Evolutionary conservation across 1,140 invertebrate species (phyloP).

Genomic region (Ylistrum balloti): DNA sequence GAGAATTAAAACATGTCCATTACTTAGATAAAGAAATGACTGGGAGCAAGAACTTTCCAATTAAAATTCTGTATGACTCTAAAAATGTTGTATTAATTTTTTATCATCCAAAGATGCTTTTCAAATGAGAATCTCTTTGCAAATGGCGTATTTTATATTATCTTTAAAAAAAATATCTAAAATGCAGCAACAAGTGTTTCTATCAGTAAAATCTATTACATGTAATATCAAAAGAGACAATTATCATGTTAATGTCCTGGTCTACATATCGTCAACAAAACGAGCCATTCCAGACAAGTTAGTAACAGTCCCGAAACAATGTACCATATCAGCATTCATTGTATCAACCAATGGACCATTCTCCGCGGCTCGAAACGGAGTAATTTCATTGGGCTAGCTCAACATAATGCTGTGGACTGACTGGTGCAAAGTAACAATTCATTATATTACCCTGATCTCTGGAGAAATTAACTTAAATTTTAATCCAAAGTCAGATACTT

Average conservation of each 20-base stretch:
- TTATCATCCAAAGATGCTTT: no score
- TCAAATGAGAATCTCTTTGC: no score
- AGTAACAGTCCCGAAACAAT: neutral
- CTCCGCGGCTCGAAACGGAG: neutral
- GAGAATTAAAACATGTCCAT: no score
- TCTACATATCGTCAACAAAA: neutral
- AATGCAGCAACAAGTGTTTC: no score
- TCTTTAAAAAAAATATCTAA: no score
- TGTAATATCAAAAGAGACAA: neutral
- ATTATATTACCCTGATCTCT: neutral
- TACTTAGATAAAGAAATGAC: no score
- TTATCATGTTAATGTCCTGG: neutral
- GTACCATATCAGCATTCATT: neutral
- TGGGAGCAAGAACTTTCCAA: no score
- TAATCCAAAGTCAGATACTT: neutral
- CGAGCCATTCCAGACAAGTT: neutral
- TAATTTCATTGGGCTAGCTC: neutral
- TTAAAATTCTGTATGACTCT: no score
- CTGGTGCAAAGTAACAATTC: neutral
- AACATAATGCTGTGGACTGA: conserved; percentile 1
- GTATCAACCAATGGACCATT: neutral
- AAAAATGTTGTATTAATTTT: no score
- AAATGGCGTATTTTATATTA: no score
- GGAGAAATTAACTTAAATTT: neutral
- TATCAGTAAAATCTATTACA: neutral